phyloP scores from a whole-genome alignment of 1,140 invertebrate genomes.

The Neomicropteryx cornuta region DNA sequence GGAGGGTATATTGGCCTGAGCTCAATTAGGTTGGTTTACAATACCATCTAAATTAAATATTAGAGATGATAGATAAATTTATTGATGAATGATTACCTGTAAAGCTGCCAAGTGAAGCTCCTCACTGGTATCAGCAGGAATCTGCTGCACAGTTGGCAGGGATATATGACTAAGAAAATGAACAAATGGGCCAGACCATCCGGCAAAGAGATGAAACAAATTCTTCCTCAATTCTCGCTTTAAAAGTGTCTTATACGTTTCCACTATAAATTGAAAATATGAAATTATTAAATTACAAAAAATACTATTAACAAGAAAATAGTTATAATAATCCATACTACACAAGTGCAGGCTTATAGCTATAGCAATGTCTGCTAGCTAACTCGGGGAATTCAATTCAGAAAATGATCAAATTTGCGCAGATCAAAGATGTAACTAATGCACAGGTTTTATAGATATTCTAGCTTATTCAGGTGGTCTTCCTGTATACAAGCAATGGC shows the following conservation, averaged over 20 bases:
- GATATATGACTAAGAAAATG: conserved; percentile 33
- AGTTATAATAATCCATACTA: no score
- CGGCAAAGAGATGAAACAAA: conserved; percentile 85
- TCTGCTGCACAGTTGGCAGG: conserved; percentile 21
- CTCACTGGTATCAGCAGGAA: conserved; percentile 35
- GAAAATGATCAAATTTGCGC: no score
- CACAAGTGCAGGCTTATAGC: no score
- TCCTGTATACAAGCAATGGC: no score
- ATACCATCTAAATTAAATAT: not conserved
- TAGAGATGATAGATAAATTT: not conserved
- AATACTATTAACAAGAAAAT: conserved; percentile 3
- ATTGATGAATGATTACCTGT: conserved; percentile 52
- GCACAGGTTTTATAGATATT: no score
- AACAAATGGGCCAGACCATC: conserved; percentile 83
- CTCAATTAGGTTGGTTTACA: no score
- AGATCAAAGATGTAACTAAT: no score
- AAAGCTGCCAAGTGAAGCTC: conserved; percentile 57
- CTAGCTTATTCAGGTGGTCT: no score
- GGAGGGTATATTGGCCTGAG: no score
- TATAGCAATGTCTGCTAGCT: no score
- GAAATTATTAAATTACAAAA: conserved; percentile 11
- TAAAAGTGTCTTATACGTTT: conserved; percentile 72
- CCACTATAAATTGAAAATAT: conserved; percentile 65
- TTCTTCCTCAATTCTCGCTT: conserved; percentile 77
- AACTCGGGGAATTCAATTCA: no score